Percentiles rank a stretch among this genome's conserved stretches.
Conservation (phyloP, 2,113 vertebrate genomes). For the Labrus mixtus region DNA sequence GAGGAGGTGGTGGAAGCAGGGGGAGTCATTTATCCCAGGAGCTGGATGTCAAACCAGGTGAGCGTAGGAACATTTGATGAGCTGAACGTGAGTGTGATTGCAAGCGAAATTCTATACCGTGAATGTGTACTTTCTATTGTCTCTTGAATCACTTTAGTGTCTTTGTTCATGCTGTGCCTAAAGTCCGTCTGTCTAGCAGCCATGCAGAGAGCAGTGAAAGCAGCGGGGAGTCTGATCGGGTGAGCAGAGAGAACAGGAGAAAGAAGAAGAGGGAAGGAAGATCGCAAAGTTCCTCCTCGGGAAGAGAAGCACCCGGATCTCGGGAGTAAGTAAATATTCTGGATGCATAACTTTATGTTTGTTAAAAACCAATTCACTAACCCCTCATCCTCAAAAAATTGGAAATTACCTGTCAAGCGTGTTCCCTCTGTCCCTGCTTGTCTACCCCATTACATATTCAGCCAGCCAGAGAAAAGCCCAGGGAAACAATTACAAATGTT, state of each 20-base stretch:
- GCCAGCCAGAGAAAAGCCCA: no score
- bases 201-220: slow-evolving; percentile 61
- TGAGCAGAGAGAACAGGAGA: slow-evolving; percentile 12
- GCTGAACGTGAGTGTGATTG: neutral
- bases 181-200: slow-evolving; percentile 71
- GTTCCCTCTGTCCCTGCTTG: no score
- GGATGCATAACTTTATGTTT: neutral
- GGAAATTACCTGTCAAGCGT: no score
- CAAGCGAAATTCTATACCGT: no score
- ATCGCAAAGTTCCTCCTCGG: slow-evolving; percentile 14
- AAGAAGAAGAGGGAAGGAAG: slow-evolving; percentile 48
- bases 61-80: neutral
- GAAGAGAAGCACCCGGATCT: slow-evolving; percentile 27
- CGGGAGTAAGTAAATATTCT: slow-evolving; percentile 56
- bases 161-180: neutral
- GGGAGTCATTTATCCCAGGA: slow-evolving; percentile 57
- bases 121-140: neutral
- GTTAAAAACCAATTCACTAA: neutral
- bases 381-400: no score
- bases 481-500: no score
- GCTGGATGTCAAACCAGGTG: slow-evolving; percentile 80
- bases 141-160: neutral
- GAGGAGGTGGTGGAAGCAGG: slow-evolving; percentile 17
- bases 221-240: slow-evolving; percentile 44
- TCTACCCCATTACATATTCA: no score